A percentile compares a stretch with the other conserved stretches of the same genome.
These are phyloP conservation scores for Rhinopomastus cyanomelas DNA, from an alignment of 2,113 vertebrate genomes.

Conservation along the genomic window DNA sequence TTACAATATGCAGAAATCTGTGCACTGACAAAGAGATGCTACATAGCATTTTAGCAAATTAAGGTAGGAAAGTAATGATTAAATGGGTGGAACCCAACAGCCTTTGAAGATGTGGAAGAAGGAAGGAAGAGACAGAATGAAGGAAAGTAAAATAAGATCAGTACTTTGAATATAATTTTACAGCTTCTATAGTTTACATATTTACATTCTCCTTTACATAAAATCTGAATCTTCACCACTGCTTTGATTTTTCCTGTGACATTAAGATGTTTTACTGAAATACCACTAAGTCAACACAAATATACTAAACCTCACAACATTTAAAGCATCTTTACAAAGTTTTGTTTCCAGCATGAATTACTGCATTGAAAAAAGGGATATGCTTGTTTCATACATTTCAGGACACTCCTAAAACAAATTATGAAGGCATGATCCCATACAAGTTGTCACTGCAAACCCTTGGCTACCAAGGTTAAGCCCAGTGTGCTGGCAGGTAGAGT, in stretches of 20 bases:
- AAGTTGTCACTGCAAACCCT: neutral
- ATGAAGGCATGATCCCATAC: neutral
- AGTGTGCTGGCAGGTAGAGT: neutral
- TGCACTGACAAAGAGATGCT: neutral
- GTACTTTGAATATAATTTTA: neutral
- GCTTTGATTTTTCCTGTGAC: conserved; percentile 78
- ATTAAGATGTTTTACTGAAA: conserved; percentile 44
- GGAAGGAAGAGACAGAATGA: neutral
- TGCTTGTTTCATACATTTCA: neutral
- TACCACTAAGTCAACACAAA: neutral
- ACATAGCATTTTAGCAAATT: neutral
- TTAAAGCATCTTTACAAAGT: neutral
- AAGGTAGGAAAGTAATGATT: neutral
- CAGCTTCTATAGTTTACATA: neutral
- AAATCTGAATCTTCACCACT: conserved; percentile 80
- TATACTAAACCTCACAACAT: neutral
- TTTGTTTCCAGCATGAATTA: neutral
- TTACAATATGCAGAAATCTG: neutral
- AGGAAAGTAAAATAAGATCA: neutral
- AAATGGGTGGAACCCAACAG: neutral
- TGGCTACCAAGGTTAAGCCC: neutral
- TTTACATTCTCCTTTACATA: conserved; percentile 85
- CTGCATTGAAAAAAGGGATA: neutral
- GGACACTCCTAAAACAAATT: neutral
- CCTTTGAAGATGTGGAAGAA: neutral